phyloP scores from a whole-genome alignment of 2,888 invertebrate genomes.

The Chrysina gloriosa region DNA sequence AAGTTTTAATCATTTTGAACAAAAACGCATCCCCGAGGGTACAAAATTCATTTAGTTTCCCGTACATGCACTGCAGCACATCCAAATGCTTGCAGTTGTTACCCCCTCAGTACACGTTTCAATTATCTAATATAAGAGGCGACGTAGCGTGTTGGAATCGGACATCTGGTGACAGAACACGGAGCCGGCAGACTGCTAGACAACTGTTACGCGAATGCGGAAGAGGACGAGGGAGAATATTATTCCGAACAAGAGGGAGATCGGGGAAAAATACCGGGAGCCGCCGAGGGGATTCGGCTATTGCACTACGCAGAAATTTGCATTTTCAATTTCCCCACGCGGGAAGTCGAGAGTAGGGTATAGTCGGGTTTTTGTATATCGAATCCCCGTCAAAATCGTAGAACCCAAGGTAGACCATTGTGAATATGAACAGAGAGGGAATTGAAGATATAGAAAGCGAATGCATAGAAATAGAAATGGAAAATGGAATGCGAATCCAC shows the following conservation, averaged over 20 bases:
- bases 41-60: constrained; percentile 14
- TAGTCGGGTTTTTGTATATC: not conserved
- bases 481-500: no score
- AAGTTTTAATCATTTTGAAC: not conserved
- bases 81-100: constrained; percentile 14
- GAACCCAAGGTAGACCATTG: not conserved
- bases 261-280: constrained; percentile 20
- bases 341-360: not conserved
- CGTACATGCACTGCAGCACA: not conserved
- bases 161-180: constrained; percentile 27
- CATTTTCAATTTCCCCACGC: constrained; percentile 24
- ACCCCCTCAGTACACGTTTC: constrained; percentile 25
- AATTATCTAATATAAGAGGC: constrained; percentile 20
- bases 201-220: constrained; percentile 20
- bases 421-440: not conserved
- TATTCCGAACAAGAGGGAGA: constrained; percentile 28
- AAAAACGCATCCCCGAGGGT: not conserved
- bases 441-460: no score
- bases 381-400: constrained; percentile 1
- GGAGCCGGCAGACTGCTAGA: constrained; percentile 17
- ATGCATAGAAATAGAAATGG: no score
- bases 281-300: constrained; percentile 20
- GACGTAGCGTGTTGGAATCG: constrained; percentile 14
- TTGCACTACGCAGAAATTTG: constrained; percentile 4
- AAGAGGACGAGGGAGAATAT: not conserved